Evolutionary conservation across 2,888 invertebrate genomes (phyloP), one percentile per base, ranked within the genome.

Genomic region (Phengaris arion): DNA sequence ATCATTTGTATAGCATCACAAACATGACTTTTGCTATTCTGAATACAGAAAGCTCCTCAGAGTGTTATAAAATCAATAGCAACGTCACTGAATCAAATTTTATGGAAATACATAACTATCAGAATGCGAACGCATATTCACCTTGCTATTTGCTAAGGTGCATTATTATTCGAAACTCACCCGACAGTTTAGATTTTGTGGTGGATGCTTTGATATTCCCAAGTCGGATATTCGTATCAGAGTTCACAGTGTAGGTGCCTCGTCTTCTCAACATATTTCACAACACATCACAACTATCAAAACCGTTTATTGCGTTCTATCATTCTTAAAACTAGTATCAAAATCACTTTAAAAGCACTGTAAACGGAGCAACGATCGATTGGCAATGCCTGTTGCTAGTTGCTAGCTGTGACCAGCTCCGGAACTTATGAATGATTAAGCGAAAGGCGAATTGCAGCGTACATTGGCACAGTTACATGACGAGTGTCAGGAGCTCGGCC

Each of bases 391-490:
- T 35, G 35, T 35, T 35, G 35, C 35, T 35, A 35, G 35, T 35
- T 35, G 85, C 82, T 85, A 79, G 22, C 85, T 83, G 82, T 55
- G 51, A 55, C 69, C 45, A 35, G 55, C 75, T 76, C 75, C 77
- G 64, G 85, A 85, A 86, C 84, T 76, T 87, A 86, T 86, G 87
- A 87, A 87, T 85, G 85, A 82, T 81, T 81, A 83, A 80, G 90
- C 91, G 90, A 92, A 92, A 92, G 91, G 90, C 88, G 83, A 89
- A 88, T 88, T 48, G 70, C 87, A 90, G 91, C 91, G 90, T 89
- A 85, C 89, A 87, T 87, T 86, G 85, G 86, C 88, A 86, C 91
- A 87, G 85, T 85, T 88, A 88, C 88, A 87, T 86, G 87, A 86
- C 88, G 87, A 93, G 87, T 91, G 91, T 82, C 86, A 85, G 88